These are phyloP conservation scores for Heterocephalus glaber DNA, from an alignment of 2,113 vertebrate species.

Conservation along the genomic window DNA sequence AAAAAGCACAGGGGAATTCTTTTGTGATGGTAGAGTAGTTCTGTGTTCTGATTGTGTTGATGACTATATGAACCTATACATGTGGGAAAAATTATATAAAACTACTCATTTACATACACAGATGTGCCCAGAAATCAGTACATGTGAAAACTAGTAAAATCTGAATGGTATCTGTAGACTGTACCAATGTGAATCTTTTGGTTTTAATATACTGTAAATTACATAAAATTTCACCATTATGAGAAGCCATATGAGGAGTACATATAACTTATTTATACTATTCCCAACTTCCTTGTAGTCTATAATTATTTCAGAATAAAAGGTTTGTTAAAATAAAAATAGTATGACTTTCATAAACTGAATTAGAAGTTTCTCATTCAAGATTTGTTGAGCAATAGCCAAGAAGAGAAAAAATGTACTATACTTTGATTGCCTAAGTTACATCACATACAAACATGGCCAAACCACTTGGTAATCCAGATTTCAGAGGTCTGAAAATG, in stretches of 20 bases:
- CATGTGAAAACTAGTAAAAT: background rate
- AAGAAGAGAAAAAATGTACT: background rate
- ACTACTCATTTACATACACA: background rate
- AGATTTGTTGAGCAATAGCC: background rate
- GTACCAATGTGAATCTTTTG: background rate
- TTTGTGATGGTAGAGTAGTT: background rate
- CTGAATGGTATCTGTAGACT: background rate
- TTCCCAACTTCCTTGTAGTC: background rate
- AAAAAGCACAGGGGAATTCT: background rate
- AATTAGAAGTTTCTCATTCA: background rate
- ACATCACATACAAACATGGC: background rate
- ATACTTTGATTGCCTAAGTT: background rate
- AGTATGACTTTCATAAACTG: background rate
- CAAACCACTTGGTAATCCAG: background rate
- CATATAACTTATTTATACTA: background rate
- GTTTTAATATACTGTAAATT: background rate
- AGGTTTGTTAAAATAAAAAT: background rate
- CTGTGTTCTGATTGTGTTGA: background rate
- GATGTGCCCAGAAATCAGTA: background rate
- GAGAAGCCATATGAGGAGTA: background rate
- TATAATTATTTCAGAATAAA: background rate
- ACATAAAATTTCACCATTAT: background rate
- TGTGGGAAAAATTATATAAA: background rate
- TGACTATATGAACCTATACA: background rate
- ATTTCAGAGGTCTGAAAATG: background rate